phyloP scores from a whole-genome alignment of 2,888 invertebrate species.

The Phragmatobia fuliginosa region DNA sequence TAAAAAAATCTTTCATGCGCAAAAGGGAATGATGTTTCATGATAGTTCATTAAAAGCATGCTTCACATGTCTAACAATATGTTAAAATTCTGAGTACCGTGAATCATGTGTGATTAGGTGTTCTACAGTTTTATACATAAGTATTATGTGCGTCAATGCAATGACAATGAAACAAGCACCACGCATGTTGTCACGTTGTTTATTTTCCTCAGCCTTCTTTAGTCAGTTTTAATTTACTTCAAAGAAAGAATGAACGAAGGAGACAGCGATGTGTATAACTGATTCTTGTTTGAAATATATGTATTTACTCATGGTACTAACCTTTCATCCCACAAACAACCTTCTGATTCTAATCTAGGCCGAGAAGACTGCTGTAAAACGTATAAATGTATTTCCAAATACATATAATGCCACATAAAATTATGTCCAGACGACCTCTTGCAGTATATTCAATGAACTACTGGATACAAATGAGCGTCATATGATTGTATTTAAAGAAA shows the following conservation, averaged over 20 bases:
- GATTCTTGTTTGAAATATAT: not conserved
- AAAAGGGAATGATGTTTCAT: not conserved
- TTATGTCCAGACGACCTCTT: too few species aligned
- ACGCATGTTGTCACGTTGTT: not conserved
- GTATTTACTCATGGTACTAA: not conserved
- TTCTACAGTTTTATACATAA: not conserved
- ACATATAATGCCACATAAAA: too few species aligned
- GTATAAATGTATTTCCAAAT: not conserved
- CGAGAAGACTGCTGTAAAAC: not conserved
- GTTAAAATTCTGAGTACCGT: not conserved
- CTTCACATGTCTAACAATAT: not conserved
- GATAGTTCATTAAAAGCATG: not conserved
- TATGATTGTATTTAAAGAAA: not conserved
- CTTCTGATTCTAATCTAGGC: not conserved
- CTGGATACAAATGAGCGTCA: not conserved
- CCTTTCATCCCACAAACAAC: not conserved
- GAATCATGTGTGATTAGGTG: not conserved
- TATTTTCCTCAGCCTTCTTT: not conserved
- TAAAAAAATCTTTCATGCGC: not conserved
- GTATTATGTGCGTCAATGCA: not conserved
- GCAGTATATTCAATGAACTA: too few species aligned
- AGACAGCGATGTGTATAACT: not conserved
- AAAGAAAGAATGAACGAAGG: not conserved
- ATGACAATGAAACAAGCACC: not conserved
- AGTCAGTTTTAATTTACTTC: not conserved